Evolutionary conservation across 2,888 invertebrate species (phyloP), one percentile per base, ranked within the genome.

Genomic region (Drymonia ruficornis): DNA sequence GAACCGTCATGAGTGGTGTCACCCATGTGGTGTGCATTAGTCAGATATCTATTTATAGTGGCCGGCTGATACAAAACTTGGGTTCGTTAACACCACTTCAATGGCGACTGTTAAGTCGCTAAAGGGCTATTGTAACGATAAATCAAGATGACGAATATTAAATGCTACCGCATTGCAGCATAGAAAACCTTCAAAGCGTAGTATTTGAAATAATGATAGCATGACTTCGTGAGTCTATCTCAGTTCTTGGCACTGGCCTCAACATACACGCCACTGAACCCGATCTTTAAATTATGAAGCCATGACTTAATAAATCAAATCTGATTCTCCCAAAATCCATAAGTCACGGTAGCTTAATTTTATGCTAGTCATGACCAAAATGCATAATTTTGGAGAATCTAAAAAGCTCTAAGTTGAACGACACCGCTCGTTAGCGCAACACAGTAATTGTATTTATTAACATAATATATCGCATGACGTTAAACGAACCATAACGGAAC

Each of bases 381-480:
- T 49, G 40, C 49, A 49, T 36, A 49, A 36, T 40, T 49, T 38
- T 18, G 19, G 13, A 49, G 38, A 13, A n/a, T 16, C 31, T 36
- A 36, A 36, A 36, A 36, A 36, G 31, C 64, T 65, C 52, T n/a
- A 77, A 81, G 89, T 88, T 89, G 80, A 87, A 87, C 75, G 88
- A 83, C 83, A 75, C 75, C 59, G 62, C 56, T 76, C 72, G 79
- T 80, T 76, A 81, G 74, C 79, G 75, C 76, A 76, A 72, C 76
- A 69, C 62, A 75, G 72, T 88, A 87, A 89, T 89, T 89, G 86
- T 85, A 87, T 90, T 81, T 84, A 90, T 91, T 91, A 89, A 75
- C 89, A 91, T 91, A 89, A 84, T 80, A 77, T 76, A 85, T 81
- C 74, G 80, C 83, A 83, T 77, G 76, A 74, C 70, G 81, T 65